A percentile compares a stretch with the other conserved stretches of the same genome.
These are phyloP conservation scores for Charanyca ferruginea DNA, from an alignment of 2,888 invertebrate species.

Conservation along the genomic window DNA sequence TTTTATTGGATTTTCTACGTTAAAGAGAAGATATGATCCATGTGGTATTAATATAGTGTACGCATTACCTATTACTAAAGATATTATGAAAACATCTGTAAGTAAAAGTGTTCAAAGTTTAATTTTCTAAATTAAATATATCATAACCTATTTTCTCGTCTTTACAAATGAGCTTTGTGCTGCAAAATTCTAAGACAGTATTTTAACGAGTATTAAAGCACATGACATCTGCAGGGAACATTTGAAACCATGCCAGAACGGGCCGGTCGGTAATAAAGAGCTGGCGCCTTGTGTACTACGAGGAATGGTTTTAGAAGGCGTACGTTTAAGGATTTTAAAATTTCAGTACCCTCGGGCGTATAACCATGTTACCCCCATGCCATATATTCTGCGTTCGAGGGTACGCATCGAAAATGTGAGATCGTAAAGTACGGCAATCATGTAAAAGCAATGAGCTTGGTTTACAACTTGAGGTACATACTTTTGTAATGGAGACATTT, in stretches of 20 bases:
- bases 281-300: constrained; percentile 40
- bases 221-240: constrained; percentile 70
- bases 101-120: constrained; percentile 12
- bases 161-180: constrained; percentile 33
- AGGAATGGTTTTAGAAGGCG: constrained; percentile 14
- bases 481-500: constrained; percentile 44
- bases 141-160: constrained; percentile 29
- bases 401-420: constrained; percentile 18
- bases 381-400: constrained; percentile 35
- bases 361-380: constrained; percentile 15
- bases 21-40: too few relatives aligned
- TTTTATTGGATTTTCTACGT: too few relatives aligned
- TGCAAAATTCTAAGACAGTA: constrained; percentile 47
- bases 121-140: constrained; percentile 5
- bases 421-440: constrained; percentile 53
- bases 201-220: constrained; percentile 67
- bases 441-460: constrained; percentile 54
- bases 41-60: too few relatives aligned
- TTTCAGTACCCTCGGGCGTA: constrained; percentile 19
- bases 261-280: constrained; percentile 43
- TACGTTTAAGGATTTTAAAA: constrained; percentile 40
- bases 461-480: constrained; percentile 47
- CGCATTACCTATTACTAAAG: background rate
- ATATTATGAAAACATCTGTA: background rate
- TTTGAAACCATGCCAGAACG: constrained; percentile 78